These are phyloP conservation scores for Tuberolachnus salignus DNA, from an alignment of 2,888 invertebrate genomes.

Conservation along the genomic window DNA sequence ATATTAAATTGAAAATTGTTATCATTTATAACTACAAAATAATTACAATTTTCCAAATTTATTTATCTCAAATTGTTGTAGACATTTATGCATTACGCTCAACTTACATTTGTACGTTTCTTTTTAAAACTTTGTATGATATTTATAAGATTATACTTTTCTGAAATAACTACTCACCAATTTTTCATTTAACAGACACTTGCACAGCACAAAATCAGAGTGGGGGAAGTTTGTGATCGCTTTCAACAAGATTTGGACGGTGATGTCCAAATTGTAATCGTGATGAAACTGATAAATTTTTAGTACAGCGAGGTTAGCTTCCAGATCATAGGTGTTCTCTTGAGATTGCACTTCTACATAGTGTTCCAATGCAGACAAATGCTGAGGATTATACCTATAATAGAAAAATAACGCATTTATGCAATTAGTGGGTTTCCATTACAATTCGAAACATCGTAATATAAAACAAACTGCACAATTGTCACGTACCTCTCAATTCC, in stretches of 20 bases:
- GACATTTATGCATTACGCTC: too few species aligned
- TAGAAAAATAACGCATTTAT: slow-evolving; percentile 45
- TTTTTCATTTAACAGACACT: slow-evolving; percentile 87
- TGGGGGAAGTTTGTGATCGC: slow-evolving; percentile 96
- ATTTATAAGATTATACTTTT: not conserved
- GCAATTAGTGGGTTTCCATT: not conserved
- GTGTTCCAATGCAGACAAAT: slow-evolving; percentile 84
- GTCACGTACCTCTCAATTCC: slow-evolving; percentile 84
- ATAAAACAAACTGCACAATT: not conserved
- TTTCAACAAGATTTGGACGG: slow-evolving; percentile 89
- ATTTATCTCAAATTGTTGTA: too few species aligned
- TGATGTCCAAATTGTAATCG: slow-evolving; percentile 81
- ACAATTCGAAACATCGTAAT: too few species aligned
- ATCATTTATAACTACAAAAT: too few species aligned
- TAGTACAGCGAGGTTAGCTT: slow-evolving; percentile 94
- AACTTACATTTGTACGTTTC: too few species aligned
- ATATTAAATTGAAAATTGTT: too few species aligned
- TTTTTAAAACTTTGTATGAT: too few species aligned
- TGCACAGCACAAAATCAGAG: slow-evolving; percentile 96
- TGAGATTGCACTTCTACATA: slow-evolving; percentile 92
- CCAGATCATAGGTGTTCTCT: slow-evolving; percentile 94
- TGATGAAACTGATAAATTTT: slow-evolving; percentile 96
- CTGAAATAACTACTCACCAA: slow-evolving; percentile 65
- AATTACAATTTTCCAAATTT: too few species aligned
- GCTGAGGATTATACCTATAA: slow-evolving; percentile 93